phyloP scores from a whole-genome alignment of 2,113 vertebrate genomes.

The Uropsilus gracilis region DNA sequence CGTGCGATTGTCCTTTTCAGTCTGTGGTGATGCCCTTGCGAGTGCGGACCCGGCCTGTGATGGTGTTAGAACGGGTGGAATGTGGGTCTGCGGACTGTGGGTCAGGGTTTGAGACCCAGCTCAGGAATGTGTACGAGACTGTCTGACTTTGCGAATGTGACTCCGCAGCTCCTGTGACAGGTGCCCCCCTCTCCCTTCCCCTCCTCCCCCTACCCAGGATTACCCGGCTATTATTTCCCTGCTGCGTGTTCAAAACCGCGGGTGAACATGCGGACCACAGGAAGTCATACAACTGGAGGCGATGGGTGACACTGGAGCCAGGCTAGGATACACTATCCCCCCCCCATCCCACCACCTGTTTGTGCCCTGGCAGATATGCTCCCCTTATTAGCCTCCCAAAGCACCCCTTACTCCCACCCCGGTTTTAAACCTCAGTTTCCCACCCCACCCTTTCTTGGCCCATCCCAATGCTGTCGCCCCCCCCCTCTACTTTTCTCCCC shows the following conservation, averaged over 20 bases:
- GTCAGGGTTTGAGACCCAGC: not conserved
- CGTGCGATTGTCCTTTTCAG: not conserved
- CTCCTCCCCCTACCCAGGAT: not conserved
- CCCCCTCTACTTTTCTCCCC: not conserved
- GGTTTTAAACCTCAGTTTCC: not conserved
- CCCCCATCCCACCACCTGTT: not conserved
- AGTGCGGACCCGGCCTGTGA: not conserved
- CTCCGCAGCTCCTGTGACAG: not conserved
- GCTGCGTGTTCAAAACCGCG: not conserved
- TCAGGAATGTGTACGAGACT: not conserved
- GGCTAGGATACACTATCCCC: not conserved
- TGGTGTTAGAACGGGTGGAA: not conserved
- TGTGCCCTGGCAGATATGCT: not conserved
- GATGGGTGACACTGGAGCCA: not conserved
- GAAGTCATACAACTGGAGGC: not conserved
- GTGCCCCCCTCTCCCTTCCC: not conserved
- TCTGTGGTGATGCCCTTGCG: not conserved
- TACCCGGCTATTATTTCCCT: not conserved
- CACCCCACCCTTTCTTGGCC: not conserved
- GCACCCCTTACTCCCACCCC: not conserved
- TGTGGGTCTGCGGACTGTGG: not conserved
- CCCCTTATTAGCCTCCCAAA: too few species aligned
- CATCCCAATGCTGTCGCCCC: too few species aligned
- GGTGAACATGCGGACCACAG: not conserved
- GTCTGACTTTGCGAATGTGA: conserved; percentile 38